Base-by-base conservation (phyloP, 2,113 vertebrate genomes). In the Eptatretus burgeri region DNA sequence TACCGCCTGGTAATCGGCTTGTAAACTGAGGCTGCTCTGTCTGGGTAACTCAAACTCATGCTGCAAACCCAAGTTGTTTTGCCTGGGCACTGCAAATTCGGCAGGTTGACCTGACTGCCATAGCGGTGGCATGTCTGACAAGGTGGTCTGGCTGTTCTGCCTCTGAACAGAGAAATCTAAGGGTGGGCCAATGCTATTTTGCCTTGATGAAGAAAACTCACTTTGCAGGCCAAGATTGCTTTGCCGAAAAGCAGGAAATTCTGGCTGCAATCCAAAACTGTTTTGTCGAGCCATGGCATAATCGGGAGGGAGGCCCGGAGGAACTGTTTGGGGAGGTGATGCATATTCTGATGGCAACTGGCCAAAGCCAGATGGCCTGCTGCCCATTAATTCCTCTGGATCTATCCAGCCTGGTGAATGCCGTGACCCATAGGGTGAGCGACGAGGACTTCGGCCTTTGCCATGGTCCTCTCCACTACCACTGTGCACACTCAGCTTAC, bases 401-500 rank as follows among this genome's bases (percentile, higher is more conserved):
- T 41, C 27, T 41, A 41, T 41, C 27, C 27, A 41, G 7, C 27
- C 27, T 41, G 27, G 27, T 41, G 27, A 41, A 41, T 41, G 27
- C 7, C 27, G 27, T 41, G 27, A 5, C 7, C 27, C 27, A 41
- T 41, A 41, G 27, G 27, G 27, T 41, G 27, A 41, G 27, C 27
- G 27, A 41, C 27, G 3, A 41, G 27, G 27, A 41, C 27, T 41
- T 41, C 27, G 27, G 27, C 27, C 27, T 41, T 41, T 41, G 27
- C 27, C 27, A 41, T 41, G 27, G 27, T 87, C 81, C 0, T 82
- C 82, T 71, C 81, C 79, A 70, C 81, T 84, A 71, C 74, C 82
- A 78, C 83, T 82, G 51, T 73, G 78, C 11, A 82, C 85, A 71
- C 88, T 94, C 74, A 78, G 78, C 0, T 80, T 78, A 79, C 87